Evolutionary conservation across 2,888 invertebrate species (phyloP).

Genomic region (Gymnoscelis rufifasciata): DNA sequence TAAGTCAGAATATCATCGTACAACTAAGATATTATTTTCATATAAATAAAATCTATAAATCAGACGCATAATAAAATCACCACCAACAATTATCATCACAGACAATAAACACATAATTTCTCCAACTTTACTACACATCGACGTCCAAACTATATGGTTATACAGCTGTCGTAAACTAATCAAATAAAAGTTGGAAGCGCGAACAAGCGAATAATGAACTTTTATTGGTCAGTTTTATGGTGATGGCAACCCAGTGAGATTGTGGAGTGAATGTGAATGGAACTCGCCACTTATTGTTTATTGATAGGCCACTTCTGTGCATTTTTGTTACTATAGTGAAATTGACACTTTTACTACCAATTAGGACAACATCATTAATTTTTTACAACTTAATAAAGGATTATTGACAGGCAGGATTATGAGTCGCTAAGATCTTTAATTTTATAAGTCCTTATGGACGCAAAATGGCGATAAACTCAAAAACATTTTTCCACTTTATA

Average conservation of each 20-base stretch:
- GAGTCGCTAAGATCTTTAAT: no score
- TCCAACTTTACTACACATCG: conserved; percentile 29
- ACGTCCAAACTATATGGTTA: conserved; percentile 45
- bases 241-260: conserved; percentile 69
- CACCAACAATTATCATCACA: conserved; percentile 12
- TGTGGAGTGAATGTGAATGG: conserved; percentile 55
- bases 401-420: no score
- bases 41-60: not conserved
- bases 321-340: not conserved
- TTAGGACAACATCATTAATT: no score
- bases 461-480: no score
- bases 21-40: not conserved
- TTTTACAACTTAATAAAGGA: no score
- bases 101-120: conserved; percentile 23
- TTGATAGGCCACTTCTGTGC: no score
- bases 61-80: not conserved
- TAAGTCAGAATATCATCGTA: no score
- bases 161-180: conserved; percentile 71
- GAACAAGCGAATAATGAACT: conserved; percentile 77
- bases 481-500: no score
- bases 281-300: conserved; percentile 32
- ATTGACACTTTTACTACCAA: not conserved
- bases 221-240: conserved; percentile 79
- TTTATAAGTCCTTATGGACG: no score
- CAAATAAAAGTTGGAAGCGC: conserved; percentile 74